phyloP scores from a whole-genome alignment of 2,888 invertebrate species.

The Cephus pulcher region DNA sequence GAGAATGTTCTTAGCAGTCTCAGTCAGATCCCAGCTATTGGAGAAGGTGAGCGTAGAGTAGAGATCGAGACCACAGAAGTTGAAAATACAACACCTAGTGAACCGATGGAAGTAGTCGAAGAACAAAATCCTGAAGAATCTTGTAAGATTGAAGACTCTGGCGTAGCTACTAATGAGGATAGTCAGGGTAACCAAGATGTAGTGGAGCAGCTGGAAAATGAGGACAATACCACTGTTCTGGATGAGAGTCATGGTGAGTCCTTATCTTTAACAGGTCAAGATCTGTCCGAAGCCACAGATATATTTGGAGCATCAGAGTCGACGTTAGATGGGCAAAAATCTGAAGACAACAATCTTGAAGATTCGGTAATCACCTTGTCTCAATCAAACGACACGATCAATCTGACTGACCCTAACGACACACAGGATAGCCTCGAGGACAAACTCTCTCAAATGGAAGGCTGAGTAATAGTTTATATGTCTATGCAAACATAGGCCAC shows the following conservation, averaged over 20 bases:
- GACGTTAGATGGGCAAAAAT: constrained; percentile 29
- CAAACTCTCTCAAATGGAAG: constrained; percentile 63
- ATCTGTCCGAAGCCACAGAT: constrained; percentile 46
- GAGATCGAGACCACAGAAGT: background rate
- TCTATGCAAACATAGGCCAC: background rate
- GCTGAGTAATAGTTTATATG: constrained; percentile 24
- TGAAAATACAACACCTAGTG: background rate
- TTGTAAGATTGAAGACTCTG: background rate
- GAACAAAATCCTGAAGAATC: background rate
- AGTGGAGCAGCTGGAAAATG: constrained; percentile 20
- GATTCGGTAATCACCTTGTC: constrained; percentile 55
- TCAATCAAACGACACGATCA: constrained; percentile 51
- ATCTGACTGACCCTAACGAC: constrained; percentile 59
- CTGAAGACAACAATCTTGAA: constrained; percentile 27
- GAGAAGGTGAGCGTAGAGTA: background rate
- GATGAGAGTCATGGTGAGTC: constrained; percentile 16
- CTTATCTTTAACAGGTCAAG: constrained; percentile 32
- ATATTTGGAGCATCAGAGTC: constrained; percentile 47
- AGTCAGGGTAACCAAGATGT: constrained; percentile 16
- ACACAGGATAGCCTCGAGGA: constrained; percentile 63
- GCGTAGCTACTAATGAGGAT: background rate
- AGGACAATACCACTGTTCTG: constrained; percentile 14
- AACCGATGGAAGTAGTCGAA: constrained; percentile 16
- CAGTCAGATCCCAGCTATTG: constrained; percentile 48
- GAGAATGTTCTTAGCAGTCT: constrained; percentile 58